Evolutionary conservation across 2,797 vertebrate species (phyloP).

Genomic region (Catharus ustulatus): DNA sequence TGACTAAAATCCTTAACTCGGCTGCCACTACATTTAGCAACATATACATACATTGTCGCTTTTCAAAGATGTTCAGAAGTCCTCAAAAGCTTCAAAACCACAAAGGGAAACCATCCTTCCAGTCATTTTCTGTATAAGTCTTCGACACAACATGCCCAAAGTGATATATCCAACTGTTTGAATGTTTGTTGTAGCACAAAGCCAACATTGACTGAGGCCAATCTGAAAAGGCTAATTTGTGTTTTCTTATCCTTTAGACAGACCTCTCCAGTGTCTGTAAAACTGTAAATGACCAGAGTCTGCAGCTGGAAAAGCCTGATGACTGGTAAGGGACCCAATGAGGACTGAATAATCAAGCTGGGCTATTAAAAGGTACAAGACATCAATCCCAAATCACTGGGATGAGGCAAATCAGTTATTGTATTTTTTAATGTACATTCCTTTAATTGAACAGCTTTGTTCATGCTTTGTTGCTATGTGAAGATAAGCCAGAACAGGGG

Average conservation of each 20-base stretch:
- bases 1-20: conserved; percentile 30
- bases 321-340: conserved; percentile 20
- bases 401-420: conserved; percentile 66
- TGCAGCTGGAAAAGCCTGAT: conserved; percentile 39
- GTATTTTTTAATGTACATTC: conserved; percentile 64
- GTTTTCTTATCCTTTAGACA: conserved; percentile 63
- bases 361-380: conserved; percentile 57
- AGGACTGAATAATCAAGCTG: conserved; percentile 48
- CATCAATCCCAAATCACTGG: conserved; percentile 56
- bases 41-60: background rate
- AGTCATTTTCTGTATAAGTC: conserved; percentile 46
- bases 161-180: conserved; percentile 66
- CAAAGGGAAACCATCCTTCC: conserved; percentile 55
- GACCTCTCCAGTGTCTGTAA: conserved; percentile 49
- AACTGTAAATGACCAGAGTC: conserved; percentile 47
- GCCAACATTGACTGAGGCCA: conserved; percentile 61
- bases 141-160: conserved; percentile 68
- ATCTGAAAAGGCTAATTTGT: conserved; percentile 70
- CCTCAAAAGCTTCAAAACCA: conserved; percentile 46
- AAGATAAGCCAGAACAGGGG: conserved; percentile 50
- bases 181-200: conserved; percentile 68
- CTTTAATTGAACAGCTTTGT: conserved; percentile 58
- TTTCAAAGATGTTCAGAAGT: conserved; percentile 63
- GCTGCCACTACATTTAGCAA: background rate
- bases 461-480: conserved; percentile 52